A percentile compares a stretch with the other conserved stretches of the same genome.
Evolutionary conservation across 2,888 invertebrate genomes (phyloP).

Genomic region (Drosophila barbarae): DNA sequence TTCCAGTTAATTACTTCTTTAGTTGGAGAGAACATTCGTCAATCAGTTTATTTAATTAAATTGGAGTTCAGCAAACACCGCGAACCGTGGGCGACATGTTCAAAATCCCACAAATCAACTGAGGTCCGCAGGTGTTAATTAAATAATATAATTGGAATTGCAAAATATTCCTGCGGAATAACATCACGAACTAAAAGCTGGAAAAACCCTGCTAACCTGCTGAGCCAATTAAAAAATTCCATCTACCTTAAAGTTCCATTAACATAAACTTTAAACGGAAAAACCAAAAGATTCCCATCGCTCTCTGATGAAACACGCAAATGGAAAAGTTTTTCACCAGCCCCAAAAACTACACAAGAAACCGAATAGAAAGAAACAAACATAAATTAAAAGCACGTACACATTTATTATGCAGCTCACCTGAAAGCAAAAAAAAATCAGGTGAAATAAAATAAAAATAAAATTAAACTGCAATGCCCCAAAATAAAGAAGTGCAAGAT

Average conservation of each 20-base stretch:
- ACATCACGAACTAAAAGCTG: constrained; percentile 19
- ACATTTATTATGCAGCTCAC: constrained; percentile 44
- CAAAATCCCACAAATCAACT: constrained; percentile 25
- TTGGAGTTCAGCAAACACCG: background rate
- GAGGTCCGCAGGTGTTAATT: constrained; percentile 47
- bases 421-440: constrained; percentile 7
- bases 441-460: constrained; percentile 4
- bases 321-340: constrained; percentile 19
- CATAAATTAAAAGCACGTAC: constrained; percentile 34
- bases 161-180: constrained; percentile 5
- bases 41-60: constrained; percentile 15
- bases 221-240: constrained; percentile 32
- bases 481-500: background rate
- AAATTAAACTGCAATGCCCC: constrained; percentile 5
- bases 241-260: constrained; percentile 12
- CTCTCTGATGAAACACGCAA: constrained; percentile 47
- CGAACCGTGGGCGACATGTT: background rate
- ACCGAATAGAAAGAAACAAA: constrained; percentile 7
- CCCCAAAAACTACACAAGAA: background rate
- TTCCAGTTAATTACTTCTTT: constrained; percentile 33
- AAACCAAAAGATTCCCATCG: constrained; percentile 39
- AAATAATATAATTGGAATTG: constrained; percentile 30
- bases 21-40: background rate
- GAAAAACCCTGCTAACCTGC: constrained; percentile 34
- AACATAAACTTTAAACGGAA: constrained; percentile 29